These are phyloP conservation scores for Folsomia manolachei DNA, from an alignment of 2,888 invertebrate species.

Conservation along the genomic window DNA sequence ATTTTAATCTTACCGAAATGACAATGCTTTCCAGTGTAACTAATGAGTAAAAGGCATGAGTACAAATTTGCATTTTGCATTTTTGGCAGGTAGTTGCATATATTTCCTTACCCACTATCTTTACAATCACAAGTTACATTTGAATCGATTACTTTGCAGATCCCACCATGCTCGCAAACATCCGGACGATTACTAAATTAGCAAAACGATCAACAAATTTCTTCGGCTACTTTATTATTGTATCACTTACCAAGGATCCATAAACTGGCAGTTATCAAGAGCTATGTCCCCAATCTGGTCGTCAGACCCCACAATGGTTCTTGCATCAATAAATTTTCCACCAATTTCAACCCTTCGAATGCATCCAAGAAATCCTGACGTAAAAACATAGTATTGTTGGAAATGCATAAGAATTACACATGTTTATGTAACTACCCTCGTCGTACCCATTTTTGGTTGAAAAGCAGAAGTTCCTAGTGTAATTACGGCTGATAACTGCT, in stretches of 20 bases:
- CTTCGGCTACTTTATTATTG: too few relatives aligned
- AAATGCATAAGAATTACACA: not conserved
- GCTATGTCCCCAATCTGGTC: slow-evolving; percentile 84
- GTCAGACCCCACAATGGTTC: slow-evolving; percentile 75
- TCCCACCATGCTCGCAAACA: slow-evolving; percentile 87
- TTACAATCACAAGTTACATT: slow-evolving; percentile 84
- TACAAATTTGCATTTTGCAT: not conserved
- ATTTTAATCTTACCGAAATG: slow-evolving; percentile 66
- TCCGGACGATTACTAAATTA: slow-evolving; percentile 59
- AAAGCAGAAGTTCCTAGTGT: slow-evolving; percentile 42
- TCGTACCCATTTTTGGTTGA: slow-evolving; percentile 35
- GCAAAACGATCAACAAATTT: too few relatives aligned
- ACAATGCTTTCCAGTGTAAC: slow-evolving; percentile 89
- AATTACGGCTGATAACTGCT: slow-evolving; percentile 39
- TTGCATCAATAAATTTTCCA: slow-evolving; percentile 73
- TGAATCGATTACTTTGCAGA: slow-evolving; percentile 84
- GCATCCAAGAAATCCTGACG: slow-evolving; percentile 89
- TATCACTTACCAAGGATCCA: slow-evolving; percentile 32
- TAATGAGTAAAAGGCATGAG: too few relatives aligned
- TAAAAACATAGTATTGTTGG: too few relatives aligned
- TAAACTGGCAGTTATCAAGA: slow-evolving; percentile 80
- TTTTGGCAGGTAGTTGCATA: too few relatives aligned
- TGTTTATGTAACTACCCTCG: not conserved
- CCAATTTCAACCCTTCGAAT: slow-evolving; percentile 86
- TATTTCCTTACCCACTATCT: slow-evolving; percentile 58